These are phyloP conservation scores for Addax nasomaculatus DNA, from an alignment of 2,113 vertebrate species.

Conservation along the genomic window DNA sequence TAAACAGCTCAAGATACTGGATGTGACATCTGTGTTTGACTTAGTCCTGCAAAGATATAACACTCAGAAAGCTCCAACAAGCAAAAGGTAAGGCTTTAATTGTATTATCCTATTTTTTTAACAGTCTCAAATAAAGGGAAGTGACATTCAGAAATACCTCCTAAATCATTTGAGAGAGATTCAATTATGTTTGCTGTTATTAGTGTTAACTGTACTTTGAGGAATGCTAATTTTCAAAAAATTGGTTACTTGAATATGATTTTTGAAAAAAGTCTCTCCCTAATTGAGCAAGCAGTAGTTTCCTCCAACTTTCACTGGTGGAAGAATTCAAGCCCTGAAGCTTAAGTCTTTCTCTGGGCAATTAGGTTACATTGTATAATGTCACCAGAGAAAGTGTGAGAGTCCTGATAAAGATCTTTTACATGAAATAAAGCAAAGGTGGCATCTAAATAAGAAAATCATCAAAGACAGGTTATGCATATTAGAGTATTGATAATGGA, in stretches of 20 bases:
- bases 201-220: slow-evolving; percentile 8
- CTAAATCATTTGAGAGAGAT: slow-evolving; percentile 41
- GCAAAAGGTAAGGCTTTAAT: slow-evolving; percentile 24
- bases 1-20: background rate
- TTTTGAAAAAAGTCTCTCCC: background rate
- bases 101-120: slow-evolving; percentile 20
- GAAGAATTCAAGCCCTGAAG: background rate
- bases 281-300: background rate
- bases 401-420: background rate
- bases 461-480: background rate
- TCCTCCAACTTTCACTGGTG: background rate
- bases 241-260: slow-evolving; percentile 27
- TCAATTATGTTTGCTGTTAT: slow-evolving; percentile 40
- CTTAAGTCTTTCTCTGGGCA: background rate
- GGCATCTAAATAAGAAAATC: background rate
- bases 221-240: slow-evolving; percentile 44
- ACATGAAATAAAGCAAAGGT: background rate
- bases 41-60: background rate
- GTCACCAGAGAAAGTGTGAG: background rate
- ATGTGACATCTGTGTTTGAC: background rate
- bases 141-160: slow-evolving; percentile 30
- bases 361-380: background rate
- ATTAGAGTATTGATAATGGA: background rate
- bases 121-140: slow-evolving; percentile 23
- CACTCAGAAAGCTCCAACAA: background rate